Base-by-base conservation (phyloP, 2,797 vertebrate genomes). In the Podarcis siculus region DNA sequence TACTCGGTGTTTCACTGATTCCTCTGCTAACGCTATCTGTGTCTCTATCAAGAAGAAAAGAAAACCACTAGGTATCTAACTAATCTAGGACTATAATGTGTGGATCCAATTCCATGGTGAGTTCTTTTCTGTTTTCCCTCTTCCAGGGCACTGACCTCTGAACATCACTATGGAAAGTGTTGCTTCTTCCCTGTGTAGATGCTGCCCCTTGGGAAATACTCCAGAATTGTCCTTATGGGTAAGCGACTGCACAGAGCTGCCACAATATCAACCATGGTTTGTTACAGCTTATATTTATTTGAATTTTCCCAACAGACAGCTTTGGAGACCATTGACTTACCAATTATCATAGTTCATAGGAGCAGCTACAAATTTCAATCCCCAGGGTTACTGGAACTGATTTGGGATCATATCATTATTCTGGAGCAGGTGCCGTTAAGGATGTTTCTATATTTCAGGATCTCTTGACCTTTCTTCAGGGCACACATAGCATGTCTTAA, bases 401-500 rank as follows among this genome's bases (percentile, higher is more conserved):
- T 87, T 80, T 86, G 89, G 72, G 80, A 88, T 88, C 69, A 4
- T 66, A 86, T 93, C 78, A 75, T 94, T 95, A 90, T 94, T 92
- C 94, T 89, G 81, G 82, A 93, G 86, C 80, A 93, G 82, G 72
- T 95, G 90, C 92, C 67, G 87, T 5, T 55, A 79, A 89, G 89
- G 77, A 90, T 93, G 78, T 88, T 91, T 95, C 93, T 86, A 55
- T 91, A 45, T 89, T 93, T 94, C 94, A 91, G 92, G 83, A 94
- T 95, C 93, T 92, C 87, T 87, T 94, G 95, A 96, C 95, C 94
- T 96, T 95, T 96, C 91, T 94, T 94, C 89, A 94, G 95, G 94
- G 92, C 92, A 93, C 92, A 92, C 90, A 93, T 92, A 93, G 88
- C 83, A 92, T 69, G 89, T 92, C 89, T 95, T 96, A 96, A 95